phyloP scores from a whole-genome alignment of 2,797 vertebrate species.

The Pristis pectinata region DNA sequence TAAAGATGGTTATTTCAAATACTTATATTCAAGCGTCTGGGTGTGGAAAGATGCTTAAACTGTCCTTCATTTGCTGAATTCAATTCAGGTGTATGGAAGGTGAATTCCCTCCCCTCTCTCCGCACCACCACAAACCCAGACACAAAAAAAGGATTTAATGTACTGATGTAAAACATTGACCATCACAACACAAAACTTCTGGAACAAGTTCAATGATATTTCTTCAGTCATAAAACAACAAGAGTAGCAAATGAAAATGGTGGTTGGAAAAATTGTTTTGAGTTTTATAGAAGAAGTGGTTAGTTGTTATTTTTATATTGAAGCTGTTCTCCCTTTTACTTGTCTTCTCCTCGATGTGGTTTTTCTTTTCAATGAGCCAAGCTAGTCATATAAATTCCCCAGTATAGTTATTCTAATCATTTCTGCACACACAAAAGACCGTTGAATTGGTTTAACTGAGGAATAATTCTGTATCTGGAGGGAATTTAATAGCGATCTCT shows the following conservation, averaged over 20 bases:
- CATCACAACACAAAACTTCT: neutral
- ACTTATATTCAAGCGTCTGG: neutral
- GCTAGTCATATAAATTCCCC: neutral
- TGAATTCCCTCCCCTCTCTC: neutral
- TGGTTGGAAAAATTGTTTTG: conserved; percentile 22
- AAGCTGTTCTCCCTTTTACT: neutral
- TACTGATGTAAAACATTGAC: neutral
- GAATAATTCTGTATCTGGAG: neutral
- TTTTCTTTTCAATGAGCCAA: neutral
- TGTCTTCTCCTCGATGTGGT: neutral
- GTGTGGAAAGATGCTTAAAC: neutral
- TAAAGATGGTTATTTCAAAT: neutral
- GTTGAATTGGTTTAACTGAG: conserved; percentile 7
- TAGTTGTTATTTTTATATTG: neutral
- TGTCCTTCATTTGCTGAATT: neutral
- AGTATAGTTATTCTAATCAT: neutral
- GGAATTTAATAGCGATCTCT: neutral
- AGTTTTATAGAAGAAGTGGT: neutral
- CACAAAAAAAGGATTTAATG: neutral
- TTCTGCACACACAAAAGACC: neutral
- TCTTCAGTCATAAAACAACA: neutral
- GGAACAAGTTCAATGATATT: neutral
- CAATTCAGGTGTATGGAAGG: neutral
- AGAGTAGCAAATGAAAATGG: neutral
- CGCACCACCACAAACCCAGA: too few species aligned